Evolutionary conservation across 1,140 invertebrate genomes (phyloP).

Genomic region (Diorhabda sublineata): DNA sequence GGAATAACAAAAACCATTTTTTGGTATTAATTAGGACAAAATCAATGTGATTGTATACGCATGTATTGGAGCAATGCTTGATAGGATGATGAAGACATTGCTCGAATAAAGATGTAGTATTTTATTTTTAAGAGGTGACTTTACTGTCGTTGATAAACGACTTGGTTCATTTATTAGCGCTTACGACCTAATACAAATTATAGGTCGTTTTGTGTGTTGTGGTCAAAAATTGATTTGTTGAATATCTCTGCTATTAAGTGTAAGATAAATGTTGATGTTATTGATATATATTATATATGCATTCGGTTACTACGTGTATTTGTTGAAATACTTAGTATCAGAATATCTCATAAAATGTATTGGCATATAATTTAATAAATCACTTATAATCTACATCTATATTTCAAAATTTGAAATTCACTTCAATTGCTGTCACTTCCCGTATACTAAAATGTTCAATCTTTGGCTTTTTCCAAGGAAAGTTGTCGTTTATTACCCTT

Average conservation of each 20-base stretch:
- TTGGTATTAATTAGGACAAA: neutral
- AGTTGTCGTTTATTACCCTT: too few species aligned
- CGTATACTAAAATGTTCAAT: too few species aligned
- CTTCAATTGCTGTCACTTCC: too few species aligned
- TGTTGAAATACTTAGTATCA: too few species aligned
- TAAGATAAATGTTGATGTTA: neutral
- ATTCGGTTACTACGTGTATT: too few species aligned
- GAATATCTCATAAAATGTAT: too few species aligned
- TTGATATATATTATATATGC: too few species aligned
- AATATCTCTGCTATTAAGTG: neutral
- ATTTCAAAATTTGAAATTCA: too few species aligned
- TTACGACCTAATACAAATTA: too few species aligned
- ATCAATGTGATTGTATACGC: conserved; percentile 7
- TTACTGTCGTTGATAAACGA: neutral
- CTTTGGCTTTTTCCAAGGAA: too few species aligned
- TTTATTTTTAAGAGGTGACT: neutral
- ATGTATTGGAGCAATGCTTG: neutral
- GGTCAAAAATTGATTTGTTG: neutral
- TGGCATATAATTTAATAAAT: too few species aligned
- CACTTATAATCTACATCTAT: too few species aligned
- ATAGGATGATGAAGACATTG: neutral
- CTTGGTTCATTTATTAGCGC: neutral
- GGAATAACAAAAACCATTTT: neutral
- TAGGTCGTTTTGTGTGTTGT: neutral
- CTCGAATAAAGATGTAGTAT: neutral